These are phyloP conservation scores for Phoeniculus purpureus DNA, from an alignment of 2,797 vertebrate genomes.

Conservation along the genomic window DNA sequence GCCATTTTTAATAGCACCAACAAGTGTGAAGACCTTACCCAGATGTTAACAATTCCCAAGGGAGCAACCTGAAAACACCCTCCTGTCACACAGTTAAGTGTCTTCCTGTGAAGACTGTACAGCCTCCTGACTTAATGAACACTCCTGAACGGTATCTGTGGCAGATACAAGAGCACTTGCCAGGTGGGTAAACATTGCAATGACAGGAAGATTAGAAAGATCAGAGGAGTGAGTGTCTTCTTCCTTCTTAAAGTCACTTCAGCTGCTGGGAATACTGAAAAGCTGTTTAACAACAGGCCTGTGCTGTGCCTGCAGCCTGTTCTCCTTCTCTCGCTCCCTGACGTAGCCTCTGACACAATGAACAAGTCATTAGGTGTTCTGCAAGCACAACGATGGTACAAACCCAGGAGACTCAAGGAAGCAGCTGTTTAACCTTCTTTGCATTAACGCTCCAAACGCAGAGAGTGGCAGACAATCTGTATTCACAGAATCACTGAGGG, in stretches of 20 bases:
- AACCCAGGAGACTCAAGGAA: conserved; percentile 37
- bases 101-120: not conserved
- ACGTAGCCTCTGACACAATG: conserved; percentile 33
- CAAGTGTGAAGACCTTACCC: not conserved
- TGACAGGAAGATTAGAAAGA: not conserved
- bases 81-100: not conserved
- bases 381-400: not conserved
- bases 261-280: not conserved
- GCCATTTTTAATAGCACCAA: not conserved
- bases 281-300: not conserved
- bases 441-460: not conserved
- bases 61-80: not conserved
- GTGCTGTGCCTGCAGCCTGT: not conserved
- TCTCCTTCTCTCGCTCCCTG: conserved; percentile 23
- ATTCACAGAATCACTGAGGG: no score
- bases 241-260: not conserved
- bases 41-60: not conserved
- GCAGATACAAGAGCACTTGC: not conserved
- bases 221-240: accelerated
- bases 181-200: not conserved
- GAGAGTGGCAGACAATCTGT: not conserved
- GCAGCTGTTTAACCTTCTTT: conserved; percentile 23
- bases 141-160: not conserved
- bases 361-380: conserved; percentile 58
- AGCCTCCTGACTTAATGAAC: not conserved